Evolutionary conservation across 2,888 invertebrate species (phyloP).

Genomic region (Phengaris arion): DNA sequence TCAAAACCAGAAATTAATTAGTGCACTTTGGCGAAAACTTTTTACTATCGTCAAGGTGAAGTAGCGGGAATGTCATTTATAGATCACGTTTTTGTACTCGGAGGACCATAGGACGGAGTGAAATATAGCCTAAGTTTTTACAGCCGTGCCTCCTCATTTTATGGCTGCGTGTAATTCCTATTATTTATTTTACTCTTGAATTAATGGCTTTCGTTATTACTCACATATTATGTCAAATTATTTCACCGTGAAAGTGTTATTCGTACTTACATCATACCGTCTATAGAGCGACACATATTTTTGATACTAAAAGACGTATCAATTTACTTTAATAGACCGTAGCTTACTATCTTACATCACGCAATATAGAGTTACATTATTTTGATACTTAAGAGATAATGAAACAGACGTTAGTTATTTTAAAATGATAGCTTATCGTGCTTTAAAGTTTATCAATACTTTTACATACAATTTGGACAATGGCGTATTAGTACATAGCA

Average conservation of each 20-base stretch:
- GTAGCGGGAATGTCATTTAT: constrained; percentile 26
- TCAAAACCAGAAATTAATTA: constrained; percentile 28
- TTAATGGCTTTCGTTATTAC: not conserved
- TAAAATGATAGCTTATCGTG: constrained; percentile 1
- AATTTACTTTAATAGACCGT: constrained; percentile 17
- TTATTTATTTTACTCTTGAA: not conserved
- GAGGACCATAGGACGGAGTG: constrained; percentile 2
- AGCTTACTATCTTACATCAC: not conserved
- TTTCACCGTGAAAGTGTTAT: not conserved
- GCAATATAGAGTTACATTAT: constrained; percentile 10
- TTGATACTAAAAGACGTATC: constrained; percentile 7
- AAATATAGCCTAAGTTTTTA: constrained; percentile 26
- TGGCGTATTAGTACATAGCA: not conserved
- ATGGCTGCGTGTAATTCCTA: not conserved
- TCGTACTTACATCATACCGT: not conserved
- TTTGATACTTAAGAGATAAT: not conserved
- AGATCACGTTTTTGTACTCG: constrained; percentile 23
- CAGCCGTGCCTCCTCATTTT: not conserved
- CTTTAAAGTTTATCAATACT: constrained; percentile 1
- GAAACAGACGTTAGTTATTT: not conserved
- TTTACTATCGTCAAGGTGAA: constrained; percentile 22
- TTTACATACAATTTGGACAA: not conserved
- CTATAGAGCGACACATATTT: not conserved
- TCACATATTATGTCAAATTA: not conserved
- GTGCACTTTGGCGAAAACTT: constrained; percentile 3